Evolutionary conservation across 2,888 invertebrate genomes (phyloP).

Genomic region (Agrotis clavis): DNA sequence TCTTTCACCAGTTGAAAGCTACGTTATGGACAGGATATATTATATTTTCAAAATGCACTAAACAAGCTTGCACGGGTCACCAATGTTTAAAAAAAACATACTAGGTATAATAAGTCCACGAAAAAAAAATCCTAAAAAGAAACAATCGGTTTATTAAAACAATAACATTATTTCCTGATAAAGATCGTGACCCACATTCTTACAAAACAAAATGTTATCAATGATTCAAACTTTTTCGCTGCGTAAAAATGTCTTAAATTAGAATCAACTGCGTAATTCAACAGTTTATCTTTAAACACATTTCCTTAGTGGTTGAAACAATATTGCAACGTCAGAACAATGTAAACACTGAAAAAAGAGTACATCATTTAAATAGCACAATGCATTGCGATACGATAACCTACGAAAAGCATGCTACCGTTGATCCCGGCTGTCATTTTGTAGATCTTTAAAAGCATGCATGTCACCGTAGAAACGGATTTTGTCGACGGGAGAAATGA

Average conservation of each 20-base stretch:
- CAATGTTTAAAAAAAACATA: too few species aligned
- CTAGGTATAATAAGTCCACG: background rate
- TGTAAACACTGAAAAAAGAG: slow-evolving; percentile 11
- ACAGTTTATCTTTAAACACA: slow-evolving; percentile 28
- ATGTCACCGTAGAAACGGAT: too few species aligned
- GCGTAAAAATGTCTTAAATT: slow-evolving; percentile 44
- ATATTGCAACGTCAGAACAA: slow-evolving; percentile 16
- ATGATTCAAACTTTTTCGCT: slow-evolving; percentile 6
- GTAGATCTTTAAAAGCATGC: too few species aligned
- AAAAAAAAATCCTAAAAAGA: background rate
- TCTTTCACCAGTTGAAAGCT: too few species aligned
- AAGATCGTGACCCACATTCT: slow-evolving; percentile 44
- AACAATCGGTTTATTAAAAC: background rate
- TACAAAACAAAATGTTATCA: slow-evolving; percentile 49
- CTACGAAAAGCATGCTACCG: too few species aligned
- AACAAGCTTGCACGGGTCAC: too few species aligned
- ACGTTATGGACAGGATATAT: too few species aligned
- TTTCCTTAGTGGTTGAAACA: slow-evolving; percentile 29
- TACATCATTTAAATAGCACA: background rate
- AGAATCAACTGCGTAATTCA: slow-evolving; percentile 46
- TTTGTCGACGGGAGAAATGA: too few species aligned
- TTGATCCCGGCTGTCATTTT: too few species aligned
- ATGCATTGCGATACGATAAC: background rate
- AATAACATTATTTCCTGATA: slow-evolving; percentile 40
- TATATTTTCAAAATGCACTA: too few species aligned